phyloP scores from a whole-genome alignment of 1,140 invertebrate genomes.

The Oedothorax gibbosus region DNA sequence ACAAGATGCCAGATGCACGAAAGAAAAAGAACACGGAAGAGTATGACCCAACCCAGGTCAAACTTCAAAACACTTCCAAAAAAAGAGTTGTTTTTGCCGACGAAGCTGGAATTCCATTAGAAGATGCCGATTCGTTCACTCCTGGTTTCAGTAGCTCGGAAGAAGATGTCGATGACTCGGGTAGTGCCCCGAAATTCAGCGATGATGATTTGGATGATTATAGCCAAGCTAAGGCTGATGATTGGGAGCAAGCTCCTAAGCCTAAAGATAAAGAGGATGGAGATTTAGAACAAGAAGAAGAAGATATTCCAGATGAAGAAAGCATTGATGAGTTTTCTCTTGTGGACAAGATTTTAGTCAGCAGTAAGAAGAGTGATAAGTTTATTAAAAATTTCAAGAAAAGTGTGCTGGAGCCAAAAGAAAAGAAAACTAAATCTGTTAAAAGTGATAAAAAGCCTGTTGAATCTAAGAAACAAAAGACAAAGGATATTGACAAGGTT shows the following conservation, averaged over 20 bases:
- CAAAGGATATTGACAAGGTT: neutral
- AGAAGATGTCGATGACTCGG: constrained; percentile 10
- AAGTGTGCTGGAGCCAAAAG: neutral
- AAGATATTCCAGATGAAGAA: constrained; percentile 24
- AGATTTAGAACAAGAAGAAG: neutral
- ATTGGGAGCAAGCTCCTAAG: neutral
- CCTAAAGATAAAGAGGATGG: no score
- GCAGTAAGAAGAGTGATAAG: constrained; percentile 61
- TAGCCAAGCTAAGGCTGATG: neutral
- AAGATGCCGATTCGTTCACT: neutral
- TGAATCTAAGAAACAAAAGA: neutral
- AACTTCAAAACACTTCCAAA: constrained; percentile 33
- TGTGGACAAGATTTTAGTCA: constrained; percentile 67
- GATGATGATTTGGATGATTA: constrained; percentile 51
- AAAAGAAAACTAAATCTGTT: constrained; percentile 5
- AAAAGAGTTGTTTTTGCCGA: constrained; percentile 30
- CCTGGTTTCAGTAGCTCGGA: constrained; percentile 62
- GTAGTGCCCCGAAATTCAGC: constrained; percentile 38
- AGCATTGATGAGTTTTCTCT: constrained; percentile 67
- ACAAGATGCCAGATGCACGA: neutral
- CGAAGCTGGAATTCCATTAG: constrained; percentile 63
- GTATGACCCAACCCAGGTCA: constrained; percentile 52
- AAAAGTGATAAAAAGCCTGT: neutral
- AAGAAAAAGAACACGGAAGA: constrained; percentile 52
- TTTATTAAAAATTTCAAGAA: constrained; percentile 61